phyloP scores from a whole-genome alignment of 2,797 vertebrate species.

The Danio kyathit region DNA sequence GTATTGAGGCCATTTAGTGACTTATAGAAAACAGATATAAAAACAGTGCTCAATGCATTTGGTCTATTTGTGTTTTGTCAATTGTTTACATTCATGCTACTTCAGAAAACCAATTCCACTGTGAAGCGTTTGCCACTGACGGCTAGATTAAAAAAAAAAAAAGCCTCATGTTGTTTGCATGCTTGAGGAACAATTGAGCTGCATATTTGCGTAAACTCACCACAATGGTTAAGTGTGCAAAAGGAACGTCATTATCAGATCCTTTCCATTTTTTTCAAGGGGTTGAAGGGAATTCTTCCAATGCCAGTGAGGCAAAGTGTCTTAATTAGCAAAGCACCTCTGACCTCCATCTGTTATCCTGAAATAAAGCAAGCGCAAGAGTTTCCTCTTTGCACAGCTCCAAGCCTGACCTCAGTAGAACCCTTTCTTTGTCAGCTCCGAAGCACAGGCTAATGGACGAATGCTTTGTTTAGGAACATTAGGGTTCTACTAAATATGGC shows the following conservation, averaged over 20 bases:
- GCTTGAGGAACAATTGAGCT: conserved; percentile 61
- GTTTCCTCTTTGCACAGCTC: conserved; percentile 60
- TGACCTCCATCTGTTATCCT: conserved; percentile 51
- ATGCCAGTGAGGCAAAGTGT: conserved; percentile 59
- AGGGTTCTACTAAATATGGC: conserved; percentile 66
- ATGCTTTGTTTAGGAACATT: conserved; percentile 65
- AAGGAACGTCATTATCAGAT: conserved; percentile 64
- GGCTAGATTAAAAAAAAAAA: background rate
- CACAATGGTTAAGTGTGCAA: conserved; percentile 51
- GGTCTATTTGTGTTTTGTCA: background rate
- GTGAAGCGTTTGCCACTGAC: background rate
- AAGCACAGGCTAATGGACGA: conserved; percentile 52
- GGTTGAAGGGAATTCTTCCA: conserved; percentile 52
- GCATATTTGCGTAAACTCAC: conserved; percentile 60
- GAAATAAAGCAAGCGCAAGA: conserved; percentile 61
- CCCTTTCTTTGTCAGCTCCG: conserved; percentile 54
- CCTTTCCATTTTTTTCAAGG: conserved; percentile 54
- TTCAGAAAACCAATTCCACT: background rate
- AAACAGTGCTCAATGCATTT: background rate
- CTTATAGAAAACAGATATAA: background rate
- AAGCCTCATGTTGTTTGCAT: conserved; percentile 10
- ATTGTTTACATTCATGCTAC: background rate
- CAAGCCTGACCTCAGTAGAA: conserved; percentile 64
- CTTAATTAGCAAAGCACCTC: conserved; percentile 59
- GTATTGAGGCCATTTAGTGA: too few species aligned